These are phyloP conservation scores for Luperina nickerlii DNA, from an alignment of 2,888 invertebrate species.

Conservation along the genomic window DNA sequence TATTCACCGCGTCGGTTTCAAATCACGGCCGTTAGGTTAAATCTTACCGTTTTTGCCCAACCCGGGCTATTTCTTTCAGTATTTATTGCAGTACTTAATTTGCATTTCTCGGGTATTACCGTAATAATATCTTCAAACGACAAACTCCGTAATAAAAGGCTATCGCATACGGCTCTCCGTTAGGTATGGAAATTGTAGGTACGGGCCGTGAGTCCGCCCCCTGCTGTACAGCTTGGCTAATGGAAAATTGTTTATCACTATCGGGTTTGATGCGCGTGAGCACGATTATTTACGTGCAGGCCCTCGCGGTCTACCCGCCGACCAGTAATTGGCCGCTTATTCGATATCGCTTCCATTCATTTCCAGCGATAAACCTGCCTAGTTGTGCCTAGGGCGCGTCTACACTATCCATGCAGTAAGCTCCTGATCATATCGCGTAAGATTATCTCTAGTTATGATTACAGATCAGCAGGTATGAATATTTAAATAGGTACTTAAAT, in stretches of 20 bases:
- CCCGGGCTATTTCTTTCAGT: conserved; percentile 78
- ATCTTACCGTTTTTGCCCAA: conserved; percentile 76
- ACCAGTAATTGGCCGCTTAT: conserved; percentile 87
- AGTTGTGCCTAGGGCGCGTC: conserved; percentile 73
- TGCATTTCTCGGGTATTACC: conserved; percentile 84
- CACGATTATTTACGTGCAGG: conserved; percentile 86
- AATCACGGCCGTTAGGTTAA: conserved; percentile 75
- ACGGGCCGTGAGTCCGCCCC: conserved; percentile 66
- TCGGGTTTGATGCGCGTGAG: conserved; percentile 84
- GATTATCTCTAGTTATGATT: conserved; percentile 74
- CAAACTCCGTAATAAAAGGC: conserved; percentile 83
- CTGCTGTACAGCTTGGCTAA: conserved; percentile 76
- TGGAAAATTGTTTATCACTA: conserved; percentile 88
- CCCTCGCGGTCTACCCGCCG: conserved; percentile 80
- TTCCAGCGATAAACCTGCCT: conserved; percentile 84
- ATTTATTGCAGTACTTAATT: conserved; percentile 85
- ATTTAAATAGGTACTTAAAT: conserved; percentile 49
- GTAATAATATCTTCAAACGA: conserved; percentile 85
- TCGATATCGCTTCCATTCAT: conserved; percentile 88
- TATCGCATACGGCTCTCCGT: conserved; percentile 78
- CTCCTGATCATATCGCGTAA: conserved; percentile 76
- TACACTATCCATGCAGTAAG: conserved; percentile 71
- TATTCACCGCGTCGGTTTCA: conserved; percentile 73
- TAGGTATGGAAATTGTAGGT: conserved; percentile 83
- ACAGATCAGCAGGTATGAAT: conserved; percentile 58